Evolutionary conservation across 2,888 invertebrate species (phyloP), one percentile per base, ranked within the genome.

Genomic region (Machimus rusticus): DNA sequence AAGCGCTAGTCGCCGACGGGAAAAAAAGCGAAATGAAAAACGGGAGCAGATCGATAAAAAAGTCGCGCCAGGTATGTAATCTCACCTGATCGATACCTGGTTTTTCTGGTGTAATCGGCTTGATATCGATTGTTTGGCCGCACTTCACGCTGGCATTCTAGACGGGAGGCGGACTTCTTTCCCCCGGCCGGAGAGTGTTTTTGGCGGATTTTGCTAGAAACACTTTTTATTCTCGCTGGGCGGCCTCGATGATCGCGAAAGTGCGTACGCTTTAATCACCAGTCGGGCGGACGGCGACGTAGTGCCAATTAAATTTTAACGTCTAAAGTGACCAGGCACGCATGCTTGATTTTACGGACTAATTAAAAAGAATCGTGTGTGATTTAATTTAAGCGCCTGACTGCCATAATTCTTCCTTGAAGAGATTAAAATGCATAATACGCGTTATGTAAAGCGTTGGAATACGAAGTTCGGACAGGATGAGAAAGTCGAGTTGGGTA

Each of bases 41-140:
- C 78, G 39, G 78, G 78, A 78, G 78, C 78, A 78, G 78, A 78
- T 78, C 39, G 19, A 43, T 78, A 39, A 78, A 66, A 55, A 66
- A 66, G 66, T 66, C 28, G 66, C 66, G 66, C 23, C 66, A 66
- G 66, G 66, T 66, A 66, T 66, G 23, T 66, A 66, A 66, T 66
- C 66, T 66, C 66, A 66, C 66, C 66, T 28, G 66, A 34, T 34
- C 76, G 76, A 76, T 76, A 37, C 34, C 76, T 76, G 34, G 76
- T 76, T 76, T 76, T 76, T 76, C 76, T 76, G 16, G 34, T 3
- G 9, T 66, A 66, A 66, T 66, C 66, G 66, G 66, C 66, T 66
- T 12, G 66, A 66, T 66, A 76, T 76, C 76, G 76, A 76, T 37
- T 76, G 76, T 76, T 76, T 76, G 37, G 34, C 76, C 16, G 37